Conservation (phyloP, 2,888 invertebrate genomes). For the Sarcophaga carnaria region DNA sequence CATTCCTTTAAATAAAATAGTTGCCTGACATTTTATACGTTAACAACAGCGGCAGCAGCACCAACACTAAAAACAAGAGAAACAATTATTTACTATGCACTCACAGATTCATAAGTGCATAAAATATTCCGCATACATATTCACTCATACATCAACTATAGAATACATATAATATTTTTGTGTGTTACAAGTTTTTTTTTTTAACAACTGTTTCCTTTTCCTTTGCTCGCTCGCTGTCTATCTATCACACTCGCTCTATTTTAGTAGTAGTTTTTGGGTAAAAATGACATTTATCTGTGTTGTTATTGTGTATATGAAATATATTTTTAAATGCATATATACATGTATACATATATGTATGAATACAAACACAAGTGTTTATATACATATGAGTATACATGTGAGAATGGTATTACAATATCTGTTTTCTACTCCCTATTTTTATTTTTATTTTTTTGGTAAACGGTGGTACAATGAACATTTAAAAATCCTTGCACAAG, state of each 20-base stretch:
- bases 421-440: neutral
- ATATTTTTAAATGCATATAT: neutral
- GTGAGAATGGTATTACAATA: neutral
- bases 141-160: neutral
- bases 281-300: no score
- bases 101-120: neutral
- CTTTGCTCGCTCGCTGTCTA: neutral
- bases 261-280: no score
- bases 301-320: neutral
- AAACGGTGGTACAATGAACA: slow-evolving; percentile 13
- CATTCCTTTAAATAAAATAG: neutral
- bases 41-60: no score
- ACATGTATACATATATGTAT: neutral
- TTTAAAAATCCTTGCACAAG: slow-evolving; percentile 50
- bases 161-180: neutral
- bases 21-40: neutral
- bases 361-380: neutral
- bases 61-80: neutral
- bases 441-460: no score
- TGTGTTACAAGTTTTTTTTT: neutral
- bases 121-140: neutral
- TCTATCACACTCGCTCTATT: no score
- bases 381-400: neutral
- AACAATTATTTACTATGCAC: neutral
- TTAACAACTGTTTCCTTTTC: neutral